phyloP scores from a whole-genome alignment of 2,888 invertebrate genomes.

The Baronia brevicornis region DNA sequence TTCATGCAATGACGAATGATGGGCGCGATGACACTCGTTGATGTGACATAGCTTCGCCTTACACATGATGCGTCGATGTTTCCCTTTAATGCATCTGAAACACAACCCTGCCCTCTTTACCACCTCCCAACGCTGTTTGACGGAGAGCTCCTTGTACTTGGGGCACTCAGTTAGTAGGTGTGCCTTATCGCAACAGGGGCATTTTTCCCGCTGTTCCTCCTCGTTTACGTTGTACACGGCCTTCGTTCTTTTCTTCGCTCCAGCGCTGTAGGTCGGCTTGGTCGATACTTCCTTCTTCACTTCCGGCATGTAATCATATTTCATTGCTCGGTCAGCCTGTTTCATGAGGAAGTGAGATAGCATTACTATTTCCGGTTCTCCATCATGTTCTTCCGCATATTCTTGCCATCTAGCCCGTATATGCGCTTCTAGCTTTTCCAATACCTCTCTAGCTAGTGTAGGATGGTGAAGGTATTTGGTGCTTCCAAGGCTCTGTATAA shows the following conservation, averaged over 20 bases:
- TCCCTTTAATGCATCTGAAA: constrained; percentile 10
- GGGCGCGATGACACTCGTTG: constrained; percentile 7
- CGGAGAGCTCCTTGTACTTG: background rate
- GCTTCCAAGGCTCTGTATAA: constrained; percentile 3
- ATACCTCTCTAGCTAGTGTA: constrained; percentile 3
- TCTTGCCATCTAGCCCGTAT: constrained; percentile 9
- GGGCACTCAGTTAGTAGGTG: constrained; percentile 7
- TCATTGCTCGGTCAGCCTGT: background rate
- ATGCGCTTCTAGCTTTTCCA: constrained; percentile 9
- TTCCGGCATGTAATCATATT: background rate
- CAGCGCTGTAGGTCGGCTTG: background rate
- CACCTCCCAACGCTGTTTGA: constrained; percentile 8
- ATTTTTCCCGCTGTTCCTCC: background rate
- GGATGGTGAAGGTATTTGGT: constrained; percentile 10
- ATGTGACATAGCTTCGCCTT: constrained; percentile 1
- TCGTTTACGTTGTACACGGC: background rate
- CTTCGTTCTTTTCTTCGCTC: background rate
- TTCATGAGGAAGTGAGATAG: background rate
- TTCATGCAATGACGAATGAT: constrained; percentile 10
- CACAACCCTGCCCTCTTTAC: constrained; percentile 4
- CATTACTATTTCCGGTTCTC: background rate
- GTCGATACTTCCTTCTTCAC: no score
- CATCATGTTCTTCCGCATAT: constrained; percentile 8
- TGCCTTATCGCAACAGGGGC: background rate
- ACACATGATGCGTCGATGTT: constrained; percentile 3